Evolutionary conservation across 2,888 invertebrate species (phyloP).

Genomic region (Hylaea fasciaria): DNA sequence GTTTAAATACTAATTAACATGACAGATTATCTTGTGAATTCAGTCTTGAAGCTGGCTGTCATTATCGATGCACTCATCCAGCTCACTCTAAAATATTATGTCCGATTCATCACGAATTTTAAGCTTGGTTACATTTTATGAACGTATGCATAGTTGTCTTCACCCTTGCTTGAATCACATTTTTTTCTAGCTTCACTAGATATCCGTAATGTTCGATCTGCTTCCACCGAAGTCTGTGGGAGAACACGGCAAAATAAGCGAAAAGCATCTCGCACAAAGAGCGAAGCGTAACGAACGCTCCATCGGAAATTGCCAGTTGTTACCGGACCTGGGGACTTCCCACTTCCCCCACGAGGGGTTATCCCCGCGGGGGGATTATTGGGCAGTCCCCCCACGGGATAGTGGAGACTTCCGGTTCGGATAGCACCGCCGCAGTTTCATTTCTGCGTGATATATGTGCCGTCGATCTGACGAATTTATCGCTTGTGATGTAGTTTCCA

Average conservation of each 20-base stretch:
- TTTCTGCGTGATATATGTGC: constrained; percentile 11
- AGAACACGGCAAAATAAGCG: constrained; percentile 3
- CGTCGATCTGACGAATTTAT: constrained; percentile 11
- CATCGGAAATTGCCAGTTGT: constrained; percentile 53
- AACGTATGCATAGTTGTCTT: too few relatives aligned
- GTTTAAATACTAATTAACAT: too few relatives aligned
- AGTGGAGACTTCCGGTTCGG: constrained; percentile 42
- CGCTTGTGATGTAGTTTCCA: background rate
- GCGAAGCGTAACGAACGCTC: constrained; percentile 40
- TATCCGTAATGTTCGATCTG: too few relatives aligned
- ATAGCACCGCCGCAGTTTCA: constrained; percentile 30
- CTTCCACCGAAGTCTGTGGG: too few relatives aligned
- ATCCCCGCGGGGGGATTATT: constrained; percentile 6
- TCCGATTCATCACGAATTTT: too few relatives aligned
- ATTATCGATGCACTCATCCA: too few relatives aligned
- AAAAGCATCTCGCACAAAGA: constrained; percentile 16
- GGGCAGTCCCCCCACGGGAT: constrained; percentile 12
- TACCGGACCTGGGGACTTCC: constrained; percentile 36
- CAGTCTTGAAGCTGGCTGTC: too few relatives aligned
- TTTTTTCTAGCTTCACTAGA: too few relatives aligned
- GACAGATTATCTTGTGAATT: too few relatives aligned
- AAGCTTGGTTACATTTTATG: too few relatives aligned
- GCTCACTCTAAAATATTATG: too few relatives aligned
- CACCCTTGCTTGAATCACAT: too few relatives aligned
- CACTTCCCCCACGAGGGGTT: constrained; percentile 1